A percentile compares a stretch with the other conserved stretches of the same genome.
phyloP scores from a whole-genome alignment of 2,888 invertebrate species.

The Heteropelma amictum region DNA sequence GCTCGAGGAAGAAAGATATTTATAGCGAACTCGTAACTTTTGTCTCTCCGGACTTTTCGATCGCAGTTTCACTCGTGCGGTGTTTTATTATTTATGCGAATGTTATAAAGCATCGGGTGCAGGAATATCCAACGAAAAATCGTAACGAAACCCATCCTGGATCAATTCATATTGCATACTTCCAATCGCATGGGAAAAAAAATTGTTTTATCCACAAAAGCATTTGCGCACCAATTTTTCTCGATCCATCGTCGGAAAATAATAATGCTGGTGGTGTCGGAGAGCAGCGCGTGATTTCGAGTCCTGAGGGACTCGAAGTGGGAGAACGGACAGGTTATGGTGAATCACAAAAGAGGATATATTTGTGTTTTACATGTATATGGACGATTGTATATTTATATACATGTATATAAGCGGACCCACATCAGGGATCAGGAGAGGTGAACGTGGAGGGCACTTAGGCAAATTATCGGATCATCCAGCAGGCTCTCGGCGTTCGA shows the following conservation, averaged over 20 bases:
- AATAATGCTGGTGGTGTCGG: not conserved
- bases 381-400: not conserved
- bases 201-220: too few relatives aligned
- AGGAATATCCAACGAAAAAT: too few relatives aligned
- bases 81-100: not conserved
- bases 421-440: conserved; percentile 34
- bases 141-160: too few relatives aligned
- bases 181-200: too few relatives aligned
- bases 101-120: too few relatives aligned
- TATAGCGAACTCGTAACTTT: not conserved
- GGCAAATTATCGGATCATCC: conserved; percentile 57
- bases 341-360: conserved; percentile 10
- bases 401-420: conserved; percentile 4
- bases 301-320: conserved; percentile 22
- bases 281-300: conserved; percentile 10
- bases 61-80: not conserved
- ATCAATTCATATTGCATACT: too few relatives aligned
- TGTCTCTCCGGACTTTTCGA: not conserved
- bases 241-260: too few relatives aligned
- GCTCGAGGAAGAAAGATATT: not conserved
- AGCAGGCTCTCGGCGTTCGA: conserved; percentile 53
- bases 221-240: too few relatives aligned
- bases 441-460: conserved; percentile 56
- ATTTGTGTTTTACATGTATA: not conserved
- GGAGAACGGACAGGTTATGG: conserved; percentile 15